These are phyloP conservation scores for Diachasmimorpha longicaudata DNA, from an alignment of 1,140 invertebrate genomes.

Conservation along the genomic window DNA sequence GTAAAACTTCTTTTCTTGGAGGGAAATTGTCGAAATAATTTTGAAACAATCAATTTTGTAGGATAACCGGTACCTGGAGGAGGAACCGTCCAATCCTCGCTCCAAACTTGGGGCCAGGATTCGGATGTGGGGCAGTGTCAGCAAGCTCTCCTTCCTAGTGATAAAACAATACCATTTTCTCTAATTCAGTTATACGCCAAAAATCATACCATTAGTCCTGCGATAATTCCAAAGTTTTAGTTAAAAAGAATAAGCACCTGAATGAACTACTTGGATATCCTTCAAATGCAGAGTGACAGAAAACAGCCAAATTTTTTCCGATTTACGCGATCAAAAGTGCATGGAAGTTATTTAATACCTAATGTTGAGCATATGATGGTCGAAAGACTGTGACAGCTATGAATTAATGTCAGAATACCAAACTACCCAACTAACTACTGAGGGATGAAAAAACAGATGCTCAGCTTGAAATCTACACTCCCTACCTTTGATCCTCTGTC, in stretches of 20 bases:
- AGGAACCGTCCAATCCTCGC: constrained; percentile 70
- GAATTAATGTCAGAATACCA: not conserved
- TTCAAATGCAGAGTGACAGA: not conserved
- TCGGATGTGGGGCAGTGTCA: constrained; percentile 76
- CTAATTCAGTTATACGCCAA: not conserved
- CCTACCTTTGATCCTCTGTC: constrained; percentile 41
- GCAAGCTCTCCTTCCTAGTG: constrained; percentile 69
- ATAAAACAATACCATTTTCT: not conserved
- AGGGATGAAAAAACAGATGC: not conserved
- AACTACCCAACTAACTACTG: not conserved
- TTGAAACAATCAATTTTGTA: not conserved
- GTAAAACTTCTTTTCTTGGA: not conserved
- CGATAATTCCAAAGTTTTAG: too few relatives aligned
- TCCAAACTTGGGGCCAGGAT: constrained; percentile 80
- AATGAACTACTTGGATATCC: not conserved
- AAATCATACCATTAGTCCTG: not conserved
- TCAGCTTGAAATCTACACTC: constrained; percentile 20
- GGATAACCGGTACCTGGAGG: constrained; percentile 41
- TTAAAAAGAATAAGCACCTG: too few relatives aligned
- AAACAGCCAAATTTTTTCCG: not conserved
- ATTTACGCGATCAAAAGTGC: too few relatives aligned
- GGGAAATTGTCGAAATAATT: not conserved
- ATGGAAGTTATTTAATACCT: not conserved
- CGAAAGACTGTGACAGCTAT: not conserved
- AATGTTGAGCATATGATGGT: not conserved